Percentiles rank a stretch among this genome's conserved stretches.
These are phyloP conservation scores for Diplazon laetatorius DNA, from an alignment of 2,888 invertebrate genomes.

Conservation along the genomic window DNA sequence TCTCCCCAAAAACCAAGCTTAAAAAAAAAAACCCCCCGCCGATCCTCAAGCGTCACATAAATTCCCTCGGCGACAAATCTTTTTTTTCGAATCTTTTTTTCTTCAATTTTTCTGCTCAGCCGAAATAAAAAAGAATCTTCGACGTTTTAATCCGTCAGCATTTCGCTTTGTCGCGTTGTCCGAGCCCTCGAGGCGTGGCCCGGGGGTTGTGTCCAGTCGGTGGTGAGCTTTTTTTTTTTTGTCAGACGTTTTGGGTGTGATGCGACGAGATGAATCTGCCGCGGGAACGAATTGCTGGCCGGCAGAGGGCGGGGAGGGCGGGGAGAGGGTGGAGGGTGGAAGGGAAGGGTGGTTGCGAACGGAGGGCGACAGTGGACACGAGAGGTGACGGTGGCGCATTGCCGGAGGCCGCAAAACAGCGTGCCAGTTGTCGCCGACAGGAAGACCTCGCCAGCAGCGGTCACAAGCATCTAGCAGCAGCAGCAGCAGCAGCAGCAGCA, in stretches of 20 bases:
- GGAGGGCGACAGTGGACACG: no score
- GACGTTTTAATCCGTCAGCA: no score
- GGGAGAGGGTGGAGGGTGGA: neutral
- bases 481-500: conserved; percentile 30
- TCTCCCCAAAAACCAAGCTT: no score
- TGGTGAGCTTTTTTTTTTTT: no score
- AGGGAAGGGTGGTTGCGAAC: no score
- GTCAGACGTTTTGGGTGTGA: conserved; percentile 32
- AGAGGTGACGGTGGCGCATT: conserved; percentile 34
- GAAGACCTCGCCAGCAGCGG: conserved; percentile 51
- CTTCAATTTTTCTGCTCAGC: no score
- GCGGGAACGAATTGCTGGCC: conserved; percentile 34
- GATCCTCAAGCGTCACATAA: no score
- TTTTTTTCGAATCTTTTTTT: no score
- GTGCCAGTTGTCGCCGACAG: conserved; percentile 62
- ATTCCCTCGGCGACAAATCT: no score
- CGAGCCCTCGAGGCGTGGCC: conserved; percentile 18
- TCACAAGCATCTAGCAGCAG: conserved; percentile 47
- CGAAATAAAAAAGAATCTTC: no score
- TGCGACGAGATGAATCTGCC: conserved; percentile 23
- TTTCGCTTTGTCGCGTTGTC: no score
- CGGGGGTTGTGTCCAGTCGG: neutral
- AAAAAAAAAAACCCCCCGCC: no score
- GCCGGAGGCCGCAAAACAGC: conserved; percentile 55
- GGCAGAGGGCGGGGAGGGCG: conserved; percentile 14